A percentile compares a stretch with the other conserved stretches of the same genome.
Evolutionary conservation across 2,113 vertebrate species (phyloP).

Genomic region (Syngnathus typhle): DNA sequence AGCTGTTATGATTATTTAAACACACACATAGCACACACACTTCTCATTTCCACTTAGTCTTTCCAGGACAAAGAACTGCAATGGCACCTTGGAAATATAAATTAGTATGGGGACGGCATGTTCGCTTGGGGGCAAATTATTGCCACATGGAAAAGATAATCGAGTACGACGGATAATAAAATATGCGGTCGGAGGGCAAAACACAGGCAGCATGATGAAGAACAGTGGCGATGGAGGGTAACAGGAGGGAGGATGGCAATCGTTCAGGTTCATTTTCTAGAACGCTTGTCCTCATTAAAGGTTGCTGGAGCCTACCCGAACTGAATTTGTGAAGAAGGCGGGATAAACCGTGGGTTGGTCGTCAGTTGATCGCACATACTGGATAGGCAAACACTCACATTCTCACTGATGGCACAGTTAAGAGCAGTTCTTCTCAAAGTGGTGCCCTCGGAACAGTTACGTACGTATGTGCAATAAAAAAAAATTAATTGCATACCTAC

Average conservation of each 20-base stretch:
- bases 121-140: slow-evolving; percentile 48
- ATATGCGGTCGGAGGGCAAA: slow-evolving; percentile 43
- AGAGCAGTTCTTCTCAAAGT: too few species aligned
- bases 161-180: slow-evolving; percentile 43
- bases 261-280: slow-evolving; percentile 11
- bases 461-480: too few species aligned
- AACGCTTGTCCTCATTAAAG: background rate
- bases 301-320: background rate
- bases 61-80: slow-evolving; percentile 12
- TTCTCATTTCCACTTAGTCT: slow-evolving; percentile 29
- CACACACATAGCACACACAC: background rate
- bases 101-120: slow-evolving; percentile 39
- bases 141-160: slow-evolving; percentile 54
- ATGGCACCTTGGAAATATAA: slow-evolving; percentile 43
- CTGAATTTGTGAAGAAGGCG: background rate
- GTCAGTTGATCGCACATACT: background rate
- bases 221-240: slow-evolving; percentile 9
- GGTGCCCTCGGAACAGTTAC: too few species aligned
- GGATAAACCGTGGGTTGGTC: background rate
- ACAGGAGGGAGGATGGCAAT: slow-evolving; percentile 16
- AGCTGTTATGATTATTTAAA: background rate
- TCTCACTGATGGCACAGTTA: background rate
- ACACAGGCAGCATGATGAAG: slow-evolving; percentile 18
- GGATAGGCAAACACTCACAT: background rate
- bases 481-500: too few species aligned